Percentiles rank a stretch among this genome's conserved stretches.
phyloP scores from a whole-genome alignment of 35 echinoderm and acorn worm species.

The Patiria miniata region DNA sequence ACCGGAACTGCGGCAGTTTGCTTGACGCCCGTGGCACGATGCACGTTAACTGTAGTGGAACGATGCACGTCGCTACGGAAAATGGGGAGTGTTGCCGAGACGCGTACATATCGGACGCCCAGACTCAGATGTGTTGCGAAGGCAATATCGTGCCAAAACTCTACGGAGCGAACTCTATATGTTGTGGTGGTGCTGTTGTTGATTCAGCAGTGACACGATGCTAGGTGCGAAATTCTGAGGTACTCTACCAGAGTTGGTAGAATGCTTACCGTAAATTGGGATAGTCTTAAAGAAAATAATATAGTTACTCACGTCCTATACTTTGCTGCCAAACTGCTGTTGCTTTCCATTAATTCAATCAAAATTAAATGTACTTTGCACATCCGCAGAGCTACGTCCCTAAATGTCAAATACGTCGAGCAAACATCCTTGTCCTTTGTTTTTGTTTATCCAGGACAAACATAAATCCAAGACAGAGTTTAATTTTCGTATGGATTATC shows the following conservation, averaged over 20 bases:
- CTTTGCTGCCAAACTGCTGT: no score
- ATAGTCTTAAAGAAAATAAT: no score
- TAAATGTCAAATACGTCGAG: no score
- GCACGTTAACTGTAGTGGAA: conserved; percentile 62
- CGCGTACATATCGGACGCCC: conserved; percentile 35
- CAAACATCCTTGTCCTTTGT: no score
- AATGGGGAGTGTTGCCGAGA: conserved; percentile 66
- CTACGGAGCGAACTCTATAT: conserved; percentile 9
- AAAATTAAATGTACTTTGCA: no score
- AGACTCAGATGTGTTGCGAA: conserved; percentile 54
- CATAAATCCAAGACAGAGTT: no score
- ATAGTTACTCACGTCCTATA: no score
- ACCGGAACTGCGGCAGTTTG: neutral
- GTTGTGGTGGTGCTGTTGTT: conserved; percentile 44
- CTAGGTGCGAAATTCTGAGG: neutral
- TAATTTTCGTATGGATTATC: neutral
- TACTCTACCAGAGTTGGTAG: no score
- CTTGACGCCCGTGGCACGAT: conserved; percentile 11
- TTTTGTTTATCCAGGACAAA: no score
- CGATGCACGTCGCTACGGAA: conserved; percentile 28
- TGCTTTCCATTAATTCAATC: no score
- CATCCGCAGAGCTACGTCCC: no score
- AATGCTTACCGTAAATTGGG: no score
- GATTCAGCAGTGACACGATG: conserved; percentile 3
- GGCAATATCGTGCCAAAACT: neutral